Evolutionary conservation across 2,888 invertebrate species (phyloP), one percentile per base, ranked within the genome.

Genomic region (Leucophenga montana): DNA sequence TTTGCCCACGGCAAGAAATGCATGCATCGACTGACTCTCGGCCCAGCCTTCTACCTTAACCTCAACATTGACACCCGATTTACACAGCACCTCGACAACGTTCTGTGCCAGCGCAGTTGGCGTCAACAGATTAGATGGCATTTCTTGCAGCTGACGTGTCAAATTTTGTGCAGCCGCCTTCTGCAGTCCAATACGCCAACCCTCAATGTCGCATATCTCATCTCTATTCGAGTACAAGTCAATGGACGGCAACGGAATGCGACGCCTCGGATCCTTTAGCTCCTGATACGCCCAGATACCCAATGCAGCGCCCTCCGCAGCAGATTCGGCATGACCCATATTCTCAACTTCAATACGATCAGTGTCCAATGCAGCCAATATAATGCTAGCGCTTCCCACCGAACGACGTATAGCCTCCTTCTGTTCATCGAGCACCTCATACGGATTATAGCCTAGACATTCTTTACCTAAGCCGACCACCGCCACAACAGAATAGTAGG

Each of bases 81-180:
- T 86, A 54, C 86, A 86, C 1, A 86, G 73, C 1, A 85, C 83
- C 39, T 86, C 79, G 3, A 85, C 85, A 0, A 93, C 92, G 75
- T 92, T 91, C 87, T 94, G 92, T 1, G 94, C 93, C 85, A 95
- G 95, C 3, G 91, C 90, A 0, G 93, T 94, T 0, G 95, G 95
- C 11, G 94, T 95, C 87, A 95, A 90, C 67, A 92, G 82, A 87
- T 95, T 95, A 1, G 95, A 92, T 0, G 95, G 95, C 78, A 93
- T 92, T 87, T 95, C 95, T 91, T 93, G 94, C 5, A 95, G 88
- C 75, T 91, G 91, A 8, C 95, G 89, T 0, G 94, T 93, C 68
- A 95, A 89, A 87, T 95, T 95, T 87, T 96, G 95, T 0, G 94
- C 93, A 71, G 93, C 92, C 0, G 94, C 95, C 82, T 94, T 92